Percentiles rank a stretch among this genome's conserved stretches.
Evolutionary conservation across 2,888 invertebrate genomes (phyloP).

Genomic region (Myopa testacea): DNA sequence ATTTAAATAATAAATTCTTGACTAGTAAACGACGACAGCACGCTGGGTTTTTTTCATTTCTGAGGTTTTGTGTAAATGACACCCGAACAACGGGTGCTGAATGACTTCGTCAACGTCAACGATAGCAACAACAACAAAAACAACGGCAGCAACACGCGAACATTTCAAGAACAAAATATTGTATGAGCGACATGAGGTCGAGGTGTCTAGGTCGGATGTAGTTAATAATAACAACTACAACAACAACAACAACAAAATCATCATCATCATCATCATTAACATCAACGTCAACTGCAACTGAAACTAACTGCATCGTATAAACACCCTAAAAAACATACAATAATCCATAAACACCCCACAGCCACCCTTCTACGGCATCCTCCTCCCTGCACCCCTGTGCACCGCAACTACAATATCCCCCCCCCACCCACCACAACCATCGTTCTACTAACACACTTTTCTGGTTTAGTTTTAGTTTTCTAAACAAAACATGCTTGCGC

Average conservation of each 20-base stretch:
- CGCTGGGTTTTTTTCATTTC: slow-evolving; percentile 29
- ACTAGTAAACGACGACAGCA: not conserved
- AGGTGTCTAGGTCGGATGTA: slow-evolving; percentile 23
- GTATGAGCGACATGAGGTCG: slow-evolving; percentile 29
- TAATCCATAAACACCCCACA: no score
- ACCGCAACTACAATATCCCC: no score
- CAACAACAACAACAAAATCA: not conserved
- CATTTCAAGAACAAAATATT: not conserved
- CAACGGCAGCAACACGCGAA: not conserved
- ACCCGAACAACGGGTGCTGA: not conserved
- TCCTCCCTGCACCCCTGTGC: not conserved
- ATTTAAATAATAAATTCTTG: not conserved
- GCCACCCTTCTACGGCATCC: not conserved
- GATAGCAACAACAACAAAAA: not conserved
- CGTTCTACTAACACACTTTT: not conserved
- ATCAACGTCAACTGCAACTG: no score
- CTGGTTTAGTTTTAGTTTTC: not conserved
- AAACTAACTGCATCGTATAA: no score
- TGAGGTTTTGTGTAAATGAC: slow-evolving; percentile 20
- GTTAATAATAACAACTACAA: slow-evolving; percentile 9
- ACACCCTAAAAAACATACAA: no score
- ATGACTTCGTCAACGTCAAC: slow-evolving; percentile 22
- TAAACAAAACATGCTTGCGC: not conserved
- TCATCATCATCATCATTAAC: not conserved
- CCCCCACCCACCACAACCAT: not conserved